Evolutionary conservation across 2,888 invertebrate species (phyloP), one percentile per base, ranked within the genome.

Genomic region (Acleris sparsana): DNA sequence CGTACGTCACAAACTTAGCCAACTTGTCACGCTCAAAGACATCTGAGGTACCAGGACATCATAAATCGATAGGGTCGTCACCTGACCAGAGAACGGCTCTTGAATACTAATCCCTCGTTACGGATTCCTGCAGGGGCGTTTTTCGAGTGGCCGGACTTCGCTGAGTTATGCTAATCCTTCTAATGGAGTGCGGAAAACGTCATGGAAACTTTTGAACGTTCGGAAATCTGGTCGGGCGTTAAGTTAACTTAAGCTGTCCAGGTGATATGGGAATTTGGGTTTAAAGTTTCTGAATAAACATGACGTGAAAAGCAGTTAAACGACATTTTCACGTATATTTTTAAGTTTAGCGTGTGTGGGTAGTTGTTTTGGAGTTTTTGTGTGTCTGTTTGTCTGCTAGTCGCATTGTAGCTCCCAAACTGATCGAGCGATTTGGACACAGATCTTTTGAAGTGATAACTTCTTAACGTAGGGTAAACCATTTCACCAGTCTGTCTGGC

Each of bases 21-120:
- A n/a, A 55, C 55, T 43, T 22, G 43, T 55, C 55, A 43, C n/a
- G 55, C 33, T 55, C 55, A 20, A 55, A 39, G 16, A 22, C 39
- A 39, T 39, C 46, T 17, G 18, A 17, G 51, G 33, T 62, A 59
- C 53, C 48, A 64, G 53, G 64, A 48, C 11, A 49, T 53, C 64
- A 64, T 64, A 64, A 59, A 53, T 53, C 53, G 59, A 59, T 49
- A 53, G 53, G 58, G 39, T 33, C 16, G 59, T 53, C 64, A 64
- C 59, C 53, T 64, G 59, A 49, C 59, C 59, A 48, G 22, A 18
- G 51, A 48, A 52, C 63, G 17, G 39, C 64, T 49, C 64, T 64
- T 64, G 64, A 64, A 64, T 64, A 64, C 59, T 64, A 59, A 64
- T 64, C 64, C 18, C 64, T 59, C 53, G 48, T 63, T 63, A 63